phyloP scores from a whole-genome alignment of 1,140 invertebrate genomes.

The Drosophila dunni region DNA sequence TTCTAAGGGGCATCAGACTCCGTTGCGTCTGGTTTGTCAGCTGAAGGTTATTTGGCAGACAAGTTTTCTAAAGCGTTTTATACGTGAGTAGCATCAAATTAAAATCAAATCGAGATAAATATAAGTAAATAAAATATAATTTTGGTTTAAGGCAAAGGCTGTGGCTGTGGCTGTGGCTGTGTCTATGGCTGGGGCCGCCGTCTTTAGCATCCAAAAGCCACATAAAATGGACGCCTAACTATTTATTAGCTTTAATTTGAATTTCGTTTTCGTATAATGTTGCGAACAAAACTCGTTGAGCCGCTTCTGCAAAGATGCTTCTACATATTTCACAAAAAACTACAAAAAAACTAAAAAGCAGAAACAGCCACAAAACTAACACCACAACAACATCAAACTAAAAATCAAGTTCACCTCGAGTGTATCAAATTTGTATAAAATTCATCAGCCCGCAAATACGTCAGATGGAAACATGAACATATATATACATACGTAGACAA shows the following conservation, averaged over 20 bases:
- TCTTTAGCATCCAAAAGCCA: constrained; percentile 13
- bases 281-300: constrained; percentile 70
- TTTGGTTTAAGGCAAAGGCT: constrained; percentile 44
- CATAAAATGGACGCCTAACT: constrained; percentile 66
- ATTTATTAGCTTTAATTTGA: constrained; percentile 82
- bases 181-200: background rate
- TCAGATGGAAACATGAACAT: constrained; percentile 59
- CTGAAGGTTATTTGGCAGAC: constrained; percentile 67
- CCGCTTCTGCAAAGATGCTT: constrained; percentile 79
- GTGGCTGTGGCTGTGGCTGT: constrained; percentile 1
- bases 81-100: constrained; percentile 38
- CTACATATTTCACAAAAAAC: constrained; percentile 54
- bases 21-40: constrained; percentile 34
- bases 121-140: constrained; percentile 53
- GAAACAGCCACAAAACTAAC: constrained; percentile 34
- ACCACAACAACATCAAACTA: constrained; percentile 47
- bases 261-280: constrained; percentile 73
- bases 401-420: constrained; percentile 83
- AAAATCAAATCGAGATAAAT: constrained; percentile 74
- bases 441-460: constrained; percentile 78
- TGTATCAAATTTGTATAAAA: constrained; percentile 83
- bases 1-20: constrained; percentile 11
- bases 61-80: constrained; percentile 57
- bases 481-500: constrained; percentile 19
- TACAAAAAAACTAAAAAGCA: constrained; percentile 41